A percentile compares a stretch with the other conserved stretches of the same genome.
Evolutionary conservation across 2,888 invertebrate genomes (phyloP).

Genomic region (Leucoma salicis): DNA sequence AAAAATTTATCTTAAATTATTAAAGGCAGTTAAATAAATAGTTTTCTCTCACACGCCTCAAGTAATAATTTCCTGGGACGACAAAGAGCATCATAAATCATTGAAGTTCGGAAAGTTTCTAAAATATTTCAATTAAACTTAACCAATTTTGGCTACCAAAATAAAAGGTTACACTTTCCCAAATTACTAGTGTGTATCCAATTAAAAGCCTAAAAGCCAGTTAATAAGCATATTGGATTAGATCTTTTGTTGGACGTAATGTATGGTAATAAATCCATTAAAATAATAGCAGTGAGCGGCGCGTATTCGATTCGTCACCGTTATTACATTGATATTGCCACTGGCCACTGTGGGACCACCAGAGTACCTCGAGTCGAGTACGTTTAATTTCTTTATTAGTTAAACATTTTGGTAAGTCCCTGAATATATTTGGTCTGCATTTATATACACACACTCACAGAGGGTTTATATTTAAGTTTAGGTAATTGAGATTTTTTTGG

Average conservation of each 20-base stretch:
- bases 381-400: not conserved
- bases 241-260: constrained; percentile 54
- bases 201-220: constrained; percentile 30
- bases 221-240: constrained; percentile 58
- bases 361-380: constrained; percentile 32
- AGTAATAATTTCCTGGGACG: not conserved
- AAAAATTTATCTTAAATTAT: no score
- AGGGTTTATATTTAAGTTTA: no score
- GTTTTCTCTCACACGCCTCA: no score
- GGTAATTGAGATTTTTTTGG: no score
- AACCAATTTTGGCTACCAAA: constrained; percentile 18
- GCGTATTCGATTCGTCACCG: constrained; percentile 65
- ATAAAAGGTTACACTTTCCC: constrained; percentile 17
- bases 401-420: no score
- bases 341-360: constrained; percentile 54
- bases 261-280: constrained; percentile 68
- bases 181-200: constrained; percentile 27
- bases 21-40: no score
- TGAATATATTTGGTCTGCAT: no score
- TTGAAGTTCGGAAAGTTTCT: constrained; percentile 10
- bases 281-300: constrained; percentile 59
- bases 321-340: constrained; percentile 56
- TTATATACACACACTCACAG: no score
- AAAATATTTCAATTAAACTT: constrained; percentile 22
- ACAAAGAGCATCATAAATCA: constrained; percentile 9